Evolutionary conservation across 2,797 vertebrate species (phyloP).

Genomic region (Acanthis flammea): DNA sequence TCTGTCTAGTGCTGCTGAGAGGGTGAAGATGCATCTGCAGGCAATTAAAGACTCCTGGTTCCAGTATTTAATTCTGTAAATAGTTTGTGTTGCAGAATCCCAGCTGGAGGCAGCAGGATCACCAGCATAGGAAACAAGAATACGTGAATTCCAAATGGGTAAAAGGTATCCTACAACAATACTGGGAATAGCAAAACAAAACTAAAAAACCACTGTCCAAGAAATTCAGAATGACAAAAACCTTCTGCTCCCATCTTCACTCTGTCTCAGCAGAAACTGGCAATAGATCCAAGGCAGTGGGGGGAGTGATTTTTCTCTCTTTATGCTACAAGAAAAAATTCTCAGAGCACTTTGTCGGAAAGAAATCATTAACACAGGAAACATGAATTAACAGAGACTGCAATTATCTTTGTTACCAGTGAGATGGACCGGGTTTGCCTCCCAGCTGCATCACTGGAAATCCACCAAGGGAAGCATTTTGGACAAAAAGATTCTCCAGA

Average conservation of each 20-base stretch:
- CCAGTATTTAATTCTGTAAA: neutral
- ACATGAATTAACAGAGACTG: conserved; percentile 5
- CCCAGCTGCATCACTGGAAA: conserved; percentile 17
- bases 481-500: conserved; percentile 9
- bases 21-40: neutral
- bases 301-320: neutral
- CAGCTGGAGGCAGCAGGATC: conserved; percentile 21
- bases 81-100: neutral
- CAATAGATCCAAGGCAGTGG: neutral
- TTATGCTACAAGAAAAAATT: neutral
- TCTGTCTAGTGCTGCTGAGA: neutral
- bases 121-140: neutral
- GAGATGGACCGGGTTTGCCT: neutral
- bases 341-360: neutral
- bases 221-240: conserved; percentile 30
- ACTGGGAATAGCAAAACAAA: neutral
- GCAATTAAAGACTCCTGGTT: neutral
- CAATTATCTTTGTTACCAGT: neutral
- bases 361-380: conserved; percentile 51
- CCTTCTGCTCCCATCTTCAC: neutral
- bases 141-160: conserved; percentile 48
- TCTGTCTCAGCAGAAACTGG: neutral
- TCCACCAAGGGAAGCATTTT: conserved; percentile 5
- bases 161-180: conserved; percentile 32
- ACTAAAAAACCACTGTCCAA: neutral